Percentiles rank a stretch among this genome's conserved stretches.
These are phyloP conservation scores for Bhutanitis thaidina DNA, from an alignment of 2,888 invertebrate genomes.

Conservation along the genomic window DNA sequence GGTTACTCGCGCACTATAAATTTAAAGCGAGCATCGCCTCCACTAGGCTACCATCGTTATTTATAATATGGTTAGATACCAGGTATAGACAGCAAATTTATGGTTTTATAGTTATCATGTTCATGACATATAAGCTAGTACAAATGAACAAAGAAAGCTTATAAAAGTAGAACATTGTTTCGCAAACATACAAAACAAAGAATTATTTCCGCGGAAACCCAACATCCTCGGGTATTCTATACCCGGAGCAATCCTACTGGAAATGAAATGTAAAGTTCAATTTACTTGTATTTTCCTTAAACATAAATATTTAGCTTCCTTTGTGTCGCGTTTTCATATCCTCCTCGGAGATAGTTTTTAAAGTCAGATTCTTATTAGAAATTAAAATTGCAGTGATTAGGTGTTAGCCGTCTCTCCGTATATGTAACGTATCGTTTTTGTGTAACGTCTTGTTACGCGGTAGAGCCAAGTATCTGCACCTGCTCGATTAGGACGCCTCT, in stretches of 20 bases:
- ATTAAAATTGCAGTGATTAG: not conserved
- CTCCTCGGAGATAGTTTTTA: not conserved
- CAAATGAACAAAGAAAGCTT: not conserved
- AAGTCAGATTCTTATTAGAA: not conserved
- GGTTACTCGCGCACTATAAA: no score
- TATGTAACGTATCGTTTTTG: no score
- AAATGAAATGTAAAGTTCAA: slow-evolving; percentile 35
- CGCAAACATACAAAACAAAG: slow-evolving; percentile 19
- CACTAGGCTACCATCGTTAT: no score
- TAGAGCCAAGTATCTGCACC: no score
- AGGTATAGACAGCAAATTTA: no score
- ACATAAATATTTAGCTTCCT: slow-evolving; percentile 27
- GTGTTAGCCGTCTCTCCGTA: no score
- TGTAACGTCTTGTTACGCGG: no score
- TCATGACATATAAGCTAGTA: not conserved
- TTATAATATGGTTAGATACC: no score
- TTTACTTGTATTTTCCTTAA: slow-evolving; percentile 24
- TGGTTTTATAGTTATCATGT: no score
- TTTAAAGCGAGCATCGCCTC: no score
- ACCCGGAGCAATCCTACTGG: slow-evolving; percentile 23
- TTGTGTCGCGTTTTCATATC: slow-evolving; percentile 18
- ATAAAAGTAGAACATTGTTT: slow-evolving; percentile 10
- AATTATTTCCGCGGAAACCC: slow-evolving; percentile 26
- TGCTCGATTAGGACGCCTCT: no score
- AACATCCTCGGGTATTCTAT: slow-evolving; percentile 18